These are phyloP conservation scores for Habrosyne pyritoides DNA, from an alignment of 2,888 invertebrate species.

Conservation along the genomic window DNA sequence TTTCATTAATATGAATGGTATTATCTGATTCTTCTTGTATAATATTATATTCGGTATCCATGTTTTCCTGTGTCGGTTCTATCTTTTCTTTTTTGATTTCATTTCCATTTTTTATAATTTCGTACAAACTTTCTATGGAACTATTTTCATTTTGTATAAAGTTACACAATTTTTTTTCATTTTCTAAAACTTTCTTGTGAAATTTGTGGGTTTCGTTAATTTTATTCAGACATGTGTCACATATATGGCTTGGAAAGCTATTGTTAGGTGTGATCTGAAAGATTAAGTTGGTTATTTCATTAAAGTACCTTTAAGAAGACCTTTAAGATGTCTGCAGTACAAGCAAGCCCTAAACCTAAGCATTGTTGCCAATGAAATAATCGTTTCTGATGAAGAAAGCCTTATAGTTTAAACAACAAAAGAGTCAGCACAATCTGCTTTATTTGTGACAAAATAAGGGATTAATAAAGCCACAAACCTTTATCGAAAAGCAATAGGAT, in stretches of 20 bases:
- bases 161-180: slow-evolving; percentile 42
- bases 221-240: slow-evolving; percentile 43
- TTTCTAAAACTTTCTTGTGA: slow-evolving; percentile 37
- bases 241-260: slow-evolving; percentile 48
- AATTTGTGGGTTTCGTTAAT: slow-evolving; percentile 46
- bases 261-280: slow-evolving; percentile 48
- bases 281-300: slow-evolving; percentile 11
- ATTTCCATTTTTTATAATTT: slow-evolving; percentile 20
- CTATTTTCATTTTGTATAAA: slow-evolving; percentile 21
- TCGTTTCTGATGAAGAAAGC: too few relatives aligned
- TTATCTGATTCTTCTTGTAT: not conserved
- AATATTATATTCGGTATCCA: slow-evolving; percentile 12
- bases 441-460: not conserved
- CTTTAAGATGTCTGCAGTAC: too few relatives aligned
- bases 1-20: too few relatives aligned
- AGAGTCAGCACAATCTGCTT: not conserved
- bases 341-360: too few relatives aligned
- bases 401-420: too few relatives aligned
- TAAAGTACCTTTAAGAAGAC: too few relatives aligned
- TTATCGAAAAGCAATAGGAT: slow-evolving; percentile 29
- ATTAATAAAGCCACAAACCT: slow-evolving; percentile 35
- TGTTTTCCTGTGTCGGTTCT: slow-evolving; percentile 6
- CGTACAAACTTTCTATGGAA: slow-evolving; percentile 28
- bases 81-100: slow-evolving; percentile 24
- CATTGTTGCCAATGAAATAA: too few relatives aligned